Conservation (phyloP, 2,888 invertebrate genomes). For the Chydorus sphaericus region DNA sequence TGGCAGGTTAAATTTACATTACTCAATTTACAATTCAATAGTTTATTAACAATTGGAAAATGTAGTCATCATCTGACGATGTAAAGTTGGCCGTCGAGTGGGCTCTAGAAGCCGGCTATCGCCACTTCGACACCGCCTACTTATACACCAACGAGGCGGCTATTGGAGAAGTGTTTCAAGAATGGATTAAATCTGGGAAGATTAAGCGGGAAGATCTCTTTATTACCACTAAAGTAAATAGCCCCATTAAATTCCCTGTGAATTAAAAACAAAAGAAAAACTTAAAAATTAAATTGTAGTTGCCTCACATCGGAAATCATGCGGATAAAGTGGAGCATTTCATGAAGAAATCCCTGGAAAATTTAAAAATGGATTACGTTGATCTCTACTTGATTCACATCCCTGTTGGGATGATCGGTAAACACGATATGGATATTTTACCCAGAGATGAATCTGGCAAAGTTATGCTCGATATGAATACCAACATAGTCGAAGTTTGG, state of each 20-base stretch:
- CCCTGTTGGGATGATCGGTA: slow-evolving; percentile 22
- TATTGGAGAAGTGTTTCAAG: slow-evolving; percentile 25
- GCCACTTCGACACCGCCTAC: slow-evolving; percentile 28
- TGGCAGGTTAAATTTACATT: too few relatives aligned
- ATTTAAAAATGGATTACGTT: slow-evolving; percentile 44
- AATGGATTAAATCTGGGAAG: slow-evolving; percentile 23
- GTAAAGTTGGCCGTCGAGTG: slow-evolving; percentile 24
- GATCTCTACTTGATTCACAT: slow-evolving; percentile 30
- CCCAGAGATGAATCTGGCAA: slow-evolving; percentile 4
- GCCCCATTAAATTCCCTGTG: not conserved
- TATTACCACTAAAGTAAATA: slow-evolving; percentile 27
- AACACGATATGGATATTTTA: slow-evolving; percentile 11
- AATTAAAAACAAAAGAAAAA: not conserved
- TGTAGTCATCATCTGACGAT: slow-evolving; percentile 20
- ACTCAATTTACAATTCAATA: too few relatives aligned
- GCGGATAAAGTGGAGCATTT: slow-evolving; percentile 45
- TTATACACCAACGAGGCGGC: slow-evolving; percentile 25
- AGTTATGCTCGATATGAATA: slow-evolving; percentile 38
- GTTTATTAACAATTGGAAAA: not conserved
- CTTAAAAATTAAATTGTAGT: slow-evolving; percentile 1
- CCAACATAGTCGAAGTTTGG: slow-evolving; percentile 61
- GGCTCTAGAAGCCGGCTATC: slow-evolving; percentile 27
- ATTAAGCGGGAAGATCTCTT: slow-evolving; percentile 27
- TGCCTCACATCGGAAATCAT: slow-evolving; percentile 16
- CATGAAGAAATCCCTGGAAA: slow-evolving; percentile 47